phyloP scores from a whole-genome alignment of 2,888 invertebrate species.

The Rhimphoctona megacephalus region DNA sequence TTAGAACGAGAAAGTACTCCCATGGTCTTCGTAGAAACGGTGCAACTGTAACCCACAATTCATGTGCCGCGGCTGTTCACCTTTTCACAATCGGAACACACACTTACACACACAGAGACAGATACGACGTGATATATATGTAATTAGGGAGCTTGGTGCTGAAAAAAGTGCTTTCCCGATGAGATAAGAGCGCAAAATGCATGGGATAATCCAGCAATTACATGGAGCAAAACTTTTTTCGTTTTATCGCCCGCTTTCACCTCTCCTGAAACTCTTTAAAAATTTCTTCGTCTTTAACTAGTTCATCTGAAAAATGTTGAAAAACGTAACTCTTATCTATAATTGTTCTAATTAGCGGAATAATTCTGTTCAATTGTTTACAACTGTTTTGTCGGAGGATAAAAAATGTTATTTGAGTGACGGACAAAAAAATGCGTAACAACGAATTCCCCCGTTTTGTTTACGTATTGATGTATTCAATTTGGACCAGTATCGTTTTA shows the following conservation, averaged over 20 bases:
- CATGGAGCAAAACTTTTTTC: slow-evolving; percentile 12
- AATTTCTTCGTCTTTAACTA: not conserved
- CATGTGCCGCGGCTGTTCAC: not conserved
- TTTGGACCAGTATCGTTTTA: not conserved
- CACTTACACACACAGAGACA: not conserved
- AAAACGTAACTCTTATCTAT: not conserved
- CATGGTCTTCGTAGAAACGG: slow-evolving; percentile 11
- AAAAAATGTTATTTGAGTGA: not conserved
- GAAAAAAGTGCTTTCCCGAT: slow-evolving; percentile 35
- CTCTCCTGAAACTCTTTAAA: not conserved
- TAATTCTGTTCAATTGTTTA: not conserved
- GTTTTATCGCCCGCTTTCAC: not conserved
- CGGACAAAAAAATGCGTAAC: not conserved
- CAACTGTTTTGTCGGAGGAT: not conserved
- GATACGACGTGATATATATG: not conserved
- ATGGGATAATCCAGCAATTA: slow-evolving; percentile 44
- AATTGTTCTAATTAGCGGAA: not conserved
- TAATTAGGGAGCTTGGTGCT: slow-evolving; percentile 43
- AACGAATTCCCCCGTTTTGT: not conserved
- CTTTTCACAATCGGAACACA: slow-evolving; percentile 13
- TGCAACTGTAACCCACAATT: slow-evolving; percentile 1
- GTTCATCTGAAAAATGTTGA: not conserved
- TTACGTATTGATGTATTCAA: not conserved
- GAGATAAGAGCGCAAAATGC: slow-evolving; percentile 55
- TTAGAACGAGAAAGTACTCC: not conserved